Evolutionary conservation across 1,140 invertebrate species (phyloP).

Genomic region (roundworm (Caenorhabditis elegans)): WBcel235 BX284606.5:10874501-10875000

Average conservation of each 20-base stretch:
- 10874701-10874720: too few species aligned
- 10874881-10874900: neutral
- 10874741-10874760: conserved; percentile 47
- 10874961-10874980: neutral
- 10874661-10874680: conserved; percentile 60
- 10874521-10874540: conserved; percentile 81
- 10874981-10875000: neutral
- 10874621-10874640: conserved; percentile 65
- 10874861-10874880: too few species aligned
- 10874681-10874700: conserved; percentile 59
- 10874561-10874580: conserved; percentile 78
- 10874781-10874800: conserved; percentile 26
- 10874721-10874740: too few species aligned
- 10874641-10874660: conserved; percentile 54
- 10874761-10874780: conserved; percentile 42
- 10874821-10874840: conserved; percentile 73
- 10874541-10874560: conserved; percentile 78
- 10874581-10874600: conserved; percentile 66
- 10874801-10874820: conserved; percentile 25
- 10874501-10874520: conserved; percentile 68
- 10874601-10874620: conserved; percentile 67
- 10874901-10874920: neutral
- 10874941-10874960: neutral
- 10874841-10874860: conserved; percentile 66
- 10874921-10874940: neutral